These are phyloP conservation scores for Mythimna pallens DNA, from an alignment of 2,888 invertebrate genomes.

Conservation along the genomic window DNA sequence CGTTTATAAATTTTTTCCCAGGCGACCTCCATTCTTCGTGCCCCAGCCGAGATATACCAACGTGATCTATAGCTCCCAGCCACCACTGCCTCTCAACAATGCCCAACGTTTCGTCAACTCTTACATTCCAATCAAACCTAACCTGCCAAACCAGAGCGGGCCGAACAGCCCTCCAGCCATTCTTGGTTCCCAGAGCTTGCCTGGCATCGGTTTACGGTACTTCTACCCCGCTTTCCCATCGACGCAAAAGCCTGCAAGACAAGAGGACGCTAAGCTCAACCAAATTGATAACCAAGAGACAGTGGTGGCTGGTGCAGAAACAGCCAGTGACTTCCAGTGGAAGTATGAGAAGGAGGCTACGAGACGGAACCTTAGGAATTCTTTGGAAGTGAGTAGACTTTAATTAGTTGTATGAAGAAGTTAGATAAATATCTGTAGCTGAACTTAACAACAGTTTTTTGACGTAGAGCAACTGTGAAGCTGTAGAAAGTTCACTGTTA, in stretches of 20 bases:
- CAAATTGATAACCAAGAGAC: slow-evolving; percentile 80
- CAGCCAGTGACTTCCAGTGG: slow-evolving; percentile 82
- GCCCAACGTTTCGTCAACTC: slow-evolving; percentile 86
- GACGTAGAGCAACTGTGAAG: too few relatives aligned
- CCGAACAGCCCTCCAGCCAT: slow-evolving; percentile 63
- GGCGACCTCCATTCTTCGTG: slow-evolving; percentile 84
- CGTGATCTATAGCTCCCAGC: slow-evolving; percentile 74
- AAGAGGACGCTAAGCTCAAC: slow-evolving; percentile 83
- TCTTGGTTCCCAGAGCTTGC: slow-evolving; percentile 83
- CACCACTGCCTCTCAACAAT: slow-evolving; percentile 74
- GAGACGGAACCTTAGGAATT: slow-evolving; percentile 76
- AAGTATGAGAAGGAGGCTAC: slow-evolving; percentile 83
- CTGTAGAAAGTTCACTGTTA: too few relatives aligned
- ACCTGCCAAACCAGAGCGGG: slow-evolving; percentile 51
- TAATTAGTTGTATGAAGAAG: background rate
- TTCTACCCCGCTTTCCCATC: slow-evolving; percentile 80
- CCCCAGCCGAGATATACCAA: slow-evolving; percentile 86
- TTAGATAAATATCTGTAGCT: background rate
- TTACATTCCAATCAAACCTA: slow-evolving; percentile 74
- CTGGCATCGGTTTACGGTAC: slow-evolving; percentile 85
- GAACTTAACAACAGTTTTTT: background rate
- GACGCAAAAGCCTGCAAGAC: slow-evolving; percentile 71
- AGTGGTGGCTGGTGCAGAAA: slow-evolving; percentile 70
- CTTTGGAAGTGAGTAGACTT: slow-evolving; percentile 77
- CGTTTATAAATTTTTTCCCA: slow-evolving; percentile 62